phyloP scores from a whole-genome alignment of 2,888 invertebrate species.

The Cryptus viduatorius region DNA sequence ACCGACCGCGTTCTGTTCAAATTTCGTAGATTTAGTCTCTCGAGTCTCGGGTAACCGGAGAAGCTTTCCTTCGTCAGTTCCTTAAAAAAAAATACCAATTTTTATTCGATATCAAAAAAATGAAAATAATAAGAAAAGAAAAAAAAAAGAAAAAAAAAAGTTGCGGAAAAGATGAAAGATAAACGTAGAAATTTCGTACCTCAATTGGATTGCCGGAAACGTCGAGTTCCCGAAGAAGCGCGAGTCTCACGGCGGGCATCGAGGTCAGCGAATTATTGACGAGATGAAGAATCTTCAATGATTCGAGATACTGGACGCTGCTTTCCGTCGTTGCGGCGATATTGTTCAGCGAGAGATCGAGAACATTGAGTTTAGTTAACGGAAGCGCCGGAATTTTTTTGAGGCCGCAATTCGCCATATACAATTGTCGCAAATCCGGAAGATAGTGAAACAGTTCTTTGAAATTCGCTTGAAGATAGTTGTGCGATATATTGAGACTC shows the following conservation, averaged over 20 bases:
- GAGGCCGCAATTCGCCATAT: constrained; percentile 92
- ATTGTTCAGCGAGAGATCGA: constrained; percentile 93
- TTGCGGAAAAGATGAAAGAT: background rate
- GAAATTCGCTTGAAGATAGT: constrained; percentile 91
- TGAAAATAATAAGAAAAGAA: background rate
- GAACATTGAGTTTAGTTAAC: constrained; percentile 91
- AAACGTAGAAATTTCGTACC: constrained; percentile 76
- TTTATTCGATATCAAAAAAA: background rate
- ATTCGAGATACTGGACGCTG: constrained; percentile 90
- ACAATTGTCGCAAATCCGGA: constrained; percentile 92
- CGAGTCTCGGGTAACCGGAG: constrained; percentile 89
- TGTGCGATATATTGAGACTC: constrained; percentile 92
- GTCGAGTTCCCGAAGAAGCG: constrained; percentile 91
- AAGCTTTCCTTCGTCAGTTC: constrained; percentile 91
- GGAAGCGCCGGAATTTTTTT: constrained; percentile 91
- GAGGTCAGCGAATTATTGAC: constrained; percentile 92
- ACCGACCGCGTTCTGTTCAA: constrained; percentile 90
- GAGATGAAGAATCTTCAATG: constrained; percentile 91
- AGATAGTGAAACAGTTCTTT: constrained; percentile 95
- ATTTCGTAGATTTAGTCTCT: constrained; percentile 91
- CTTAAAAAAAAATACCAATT: constrained; percentile 80
- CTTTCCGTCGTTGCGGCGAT: constrained; percentile 90
- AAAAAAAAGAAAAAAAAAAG: background rate
- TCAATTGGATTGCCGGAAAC: constrained; percentile 93
- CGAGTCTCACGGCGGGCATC: constrained; percentile 90